A percentile compares a stretch with the other conserved stretches of the same genome.
These are phyloP conservation scores for Periphyllus acericola DNA, from an alignment of 2,888 invertebrate species.

Conservation along the genomic window DNA sequence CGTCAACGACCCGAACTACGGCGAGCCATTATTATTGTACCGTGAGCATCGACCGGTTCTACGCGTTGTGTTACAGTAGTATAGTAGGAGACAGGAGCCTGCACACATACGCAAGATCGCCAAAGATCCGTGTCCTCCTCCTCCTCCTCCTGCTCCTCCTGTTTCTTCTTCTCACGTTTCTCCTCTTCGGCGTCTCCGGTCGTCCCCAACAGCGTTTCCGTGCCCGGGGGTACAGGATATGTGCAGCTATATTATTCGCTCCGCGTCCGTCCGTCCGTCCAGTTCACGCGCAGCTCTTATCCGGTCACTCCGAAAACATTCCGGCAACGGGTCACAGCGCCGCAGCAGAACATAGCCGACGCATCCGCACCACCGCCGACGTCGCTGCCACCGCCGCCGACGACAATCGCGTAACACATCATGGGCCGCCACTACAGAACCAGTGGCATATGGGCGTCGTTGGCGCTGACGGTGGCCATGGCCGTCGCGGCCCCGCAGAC, in stretches of 20 bases:
- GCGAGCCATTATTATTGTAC: not conserved
- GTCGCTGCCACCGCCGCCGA: not conserved
- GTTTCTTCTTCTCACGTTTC: not conserved
- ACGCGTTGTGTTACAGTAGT: conserved; percentile 17
- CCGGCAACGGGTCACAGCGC: not conserved
- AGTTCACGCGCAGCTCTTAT: not conserved
- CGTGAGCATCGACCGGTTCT: conserved; percentile 49
- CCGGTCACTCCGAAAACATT: not conserved
- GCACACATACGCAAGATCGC: not conserved
- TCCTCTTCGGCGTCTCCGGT: not conserved
- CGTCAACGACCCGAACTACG: conserved; percentile 51
- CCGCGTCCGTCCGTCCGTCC: not conserved
- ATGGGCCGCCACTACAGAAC: not conserved
- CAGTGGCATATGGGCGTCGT: not conserved
- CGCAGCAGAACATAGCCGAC: too few relatives aligned
- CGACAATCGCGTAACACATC: not conserved
- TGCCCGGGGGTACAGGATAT: not conserved
- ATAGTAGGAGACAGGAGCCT: conserved; percentile 33
- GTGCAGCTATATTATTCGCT: not conserved
- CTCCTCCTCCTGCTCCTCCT: not conserved
- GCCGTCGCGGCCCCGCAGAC: conserved; percentile 28
- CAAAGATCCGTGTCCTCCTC: conserved; percentile 34
- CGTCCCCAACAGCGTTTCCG: not conserved
- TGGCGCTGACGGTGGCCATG: conserved; percentile 35
- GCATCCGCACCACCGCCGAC: too few relatives aligned